Base-by-base conservation (phyloP, 2,888 invertebrate genomes). In the Pristionchus exspectatus region DNA sequence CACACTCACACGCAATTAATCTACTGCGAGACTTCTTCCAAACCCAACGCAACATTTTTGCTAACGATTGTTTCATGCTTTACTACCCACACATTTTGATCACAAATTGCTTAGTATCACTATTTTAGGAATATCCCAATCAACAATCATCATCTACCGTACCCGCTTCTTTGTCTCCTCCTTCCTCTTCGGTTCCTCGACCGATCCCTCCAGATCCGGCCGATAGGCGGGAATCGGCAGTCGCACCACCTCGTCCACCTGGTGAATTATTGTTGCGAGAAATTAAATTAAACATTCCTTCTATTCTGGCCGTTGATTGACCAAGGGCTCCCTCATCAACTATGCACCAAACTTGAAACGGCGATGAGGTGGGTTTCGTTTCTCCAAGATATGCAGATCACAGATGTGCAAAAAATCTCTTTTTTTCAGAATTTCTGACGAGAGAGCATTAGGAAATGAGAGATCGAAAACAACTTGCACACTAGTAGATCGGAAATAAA, bases 191-290 rank as follows among this genome's bases (percentile, higher is more conserved):
- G 83, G 83, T n/a, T 83, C 27, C 54, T 50, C 30, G 18, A 63
- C 81, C 44, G 50, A 27, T 44, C 66, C 89, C 50, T 89, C 89
- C 83, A 89, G 54, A 24, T 89, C 89, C 21, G 81, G 89, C 33
- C 89, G 59, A 50, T 44, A 44, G 24, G 81, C 63, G 21, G 89
- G 89, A 5, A 89, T 38, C 21, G 89, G 89, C 10, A 89, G 30
- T 12, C 54, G 88, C n/a, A 50, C 77, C 59, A 88, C 50, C n/a
- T 66, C 69, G 27, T 63, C 87, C 50, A 69, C 24, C 87, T 87
- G 30, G 2, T 44, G 24, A 2, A 84, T 69, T 50, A 50, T 50
- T 63, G 63, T n/a, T 30, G 66, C 9, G n/a, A 27, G 66, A 66
- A 66, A 59, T 2, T 24, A 59, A 59, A 69, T 12, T 69, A n/a